These are phyloP conservation scores for Acrobasis consociella DNA, from an alignment of 2,888 invertebrate species.

Conservation along the genomic window DNA sequence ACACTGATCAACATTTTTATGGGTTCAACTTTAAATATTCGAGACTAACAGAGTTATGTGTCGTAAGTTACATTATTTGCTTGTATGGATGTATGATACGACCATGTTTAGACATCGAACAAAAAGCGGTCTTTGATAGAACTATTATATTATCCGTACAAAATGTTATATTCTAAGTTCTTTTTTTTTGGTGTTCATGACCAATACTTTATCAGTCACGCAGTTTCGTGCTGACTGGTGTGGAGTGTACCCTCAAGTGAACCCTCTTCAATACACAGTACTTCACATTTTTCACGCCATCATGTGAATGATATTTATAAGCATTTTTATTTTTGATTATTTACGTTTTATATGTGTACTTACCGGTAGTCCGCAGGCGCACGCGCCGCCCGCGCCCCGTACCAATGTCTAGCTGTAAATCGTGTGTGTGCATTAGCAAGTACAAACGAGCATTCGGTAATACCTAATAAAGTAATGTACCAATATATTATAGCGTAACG, in stretches of 20 bases:
- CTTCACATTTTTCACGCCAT: not conserved
- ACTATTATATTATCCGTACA: too few relatives aligned
- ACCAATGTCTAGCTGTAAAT: slow-evolving; percentile 11
- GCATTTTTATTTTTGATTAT: slow-evolving; percentile 46
- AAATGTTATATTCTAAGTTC: too few relatives aligned
- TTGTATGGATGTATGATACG: too few relatives aligned
- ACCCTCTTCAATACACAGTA: not conserved
- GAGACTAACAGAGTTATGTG: too few relatives aligned
- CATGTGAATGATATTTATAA: slow-evolving; percentile 34
- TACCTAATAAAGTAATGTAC: slow-evolving; percentile 35
- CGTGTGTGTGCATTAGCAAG: slow-evolving; percentile 46
- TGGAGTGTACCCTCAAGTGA: not conserved
- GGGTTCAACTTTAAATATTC: too few relatives aligned
- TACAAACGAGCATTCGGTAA: slow-evolving; percentile 50
- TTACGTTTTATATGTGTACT: slow-evolving; percentile 45
- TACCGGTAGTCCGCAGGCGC: slow-evolving; percentile 43
- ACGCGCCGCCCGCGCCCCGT: slow-evolving; percentile 34
- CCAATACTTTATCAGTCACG: slow-evolving; percentile 1
- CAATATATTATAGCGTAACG: slow-evolving; percentile 44
- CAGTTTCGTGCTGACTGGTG: slow-evolving; percentile 12
- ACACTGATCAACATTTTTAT: too few relatives aligned
- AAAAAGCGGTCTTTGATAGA: too few relatives aligned
- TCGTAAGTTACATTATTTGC: too few relatives aligned
- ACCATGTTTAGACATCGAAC: too few relatives aligned
- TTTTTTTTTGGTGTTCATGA: too few relatives aligned